Percentiles rank a stretch among this genome's conserved stretches.
These are phyloP conservation scores for Hemithea aestivaria DNA, from an alignment of 2,888 invertebrate species.

Conservation along the genomic window DNA sequence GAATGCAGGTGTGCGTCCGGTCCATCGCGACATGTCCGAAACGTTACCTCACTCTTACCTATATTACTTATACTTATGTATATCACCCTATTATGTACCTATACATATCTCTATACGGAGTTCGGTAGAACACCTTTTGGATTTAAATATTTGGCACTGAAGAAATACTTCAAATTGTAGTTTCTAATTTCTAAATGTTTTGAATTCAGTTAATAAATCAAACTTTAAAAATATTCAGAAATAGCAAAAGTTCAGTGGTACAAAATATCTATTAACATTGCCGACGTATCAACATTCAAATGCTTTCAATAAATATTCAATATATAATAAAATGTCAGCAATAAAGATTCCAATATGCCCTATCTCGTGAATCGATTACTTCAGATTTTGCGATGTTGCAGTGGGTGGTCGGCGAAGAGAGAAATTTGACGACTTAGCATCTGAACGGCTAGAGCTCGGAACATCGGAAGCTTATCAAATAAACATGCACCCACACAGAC, in stretches of 20 bases:
- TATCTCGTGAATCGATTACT: slow-evolving; percentile 26
- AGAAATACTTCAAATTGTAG: no score
- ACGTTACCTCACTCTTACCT: slow-evolving; percentile 9
- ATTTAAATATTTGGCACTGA: no score
- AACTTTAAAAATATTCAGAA: no score
- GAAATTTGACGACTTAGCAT: slow-evolving; percentile 65
- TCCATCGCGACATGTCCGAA: slow-evolving; percentile 51
- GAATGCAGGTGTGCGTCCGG: slow-evolving; percentile 73
- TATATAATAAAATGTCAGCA: slow-evolving; percentile 2
- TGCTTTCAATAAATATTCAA: slow-evolving; percentile 8
- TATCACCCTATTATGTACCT: no score
- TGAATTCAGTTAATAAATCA: no score
- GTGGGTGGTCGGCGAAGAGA: slow-evolving; percentile 59
- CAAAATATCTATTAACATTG: slow-evolving; percentile 8
- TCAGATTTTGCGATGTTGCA: slow-evolving; percentile 22
- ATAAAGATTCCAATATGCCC: slow-evolving; percentile 28
- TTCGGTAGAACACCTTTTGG: no score
- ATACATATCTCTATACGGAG: no score
- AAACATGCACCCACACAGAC: slow-evolving; percentile 67
- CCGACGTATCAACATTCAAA: slow-evolving; percentile 19
- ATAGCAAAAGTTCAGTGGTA: background rate
- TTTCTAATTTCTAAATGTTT: no score
- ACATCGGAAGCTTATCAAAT: slow-evolving; percentile 75
- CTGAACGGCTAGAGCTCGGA: slow-evolving; percentile 62
- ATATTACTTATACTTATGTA: background rate